phyloP scores from a whole-genome alignment of 2,888 invertebrate genomes.

The Eristalinus sepulchralis region DNA sequence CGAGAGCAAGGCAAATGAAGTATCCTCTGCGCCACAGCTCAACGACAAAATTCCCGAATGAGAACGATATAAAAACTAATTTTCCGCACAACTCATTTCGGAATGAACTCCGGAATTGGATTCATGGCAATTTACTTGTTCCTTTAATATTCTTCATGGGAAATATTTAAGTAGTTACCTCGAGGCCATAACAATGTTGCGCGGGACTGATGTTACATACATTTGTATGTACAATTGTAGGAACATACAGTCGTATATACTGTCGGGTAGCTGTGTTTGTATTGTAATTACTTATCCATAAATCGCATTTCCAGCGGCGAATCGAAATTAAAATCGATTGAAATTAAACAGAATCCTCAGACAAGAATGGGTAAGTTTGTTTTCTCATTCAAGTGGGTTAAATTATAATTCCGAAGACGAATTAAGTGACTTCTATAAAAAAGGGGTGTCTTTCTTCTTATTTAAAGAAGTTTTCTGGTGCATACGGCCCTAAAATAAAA shows the following conservation, averaged over 20 bases:
- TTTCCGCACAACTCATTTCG: conserved; percentile 57
- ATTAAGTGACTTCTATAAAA: no score
- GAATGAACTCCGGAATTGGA: conserved; percentile 46
- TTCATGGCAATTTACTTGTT: conserved; percentile 55
- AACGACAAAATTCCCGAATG: conserved; percentile 55
- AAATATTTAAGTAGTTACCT: conserved; percentile 48
- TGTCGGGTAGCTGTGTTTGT: conserved; percentile 14
- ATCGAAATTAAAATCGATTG: conserved; percentile 13
- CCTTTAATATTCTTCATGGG: conserved; percentile 55
- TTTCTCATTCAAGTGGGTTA: background rate
- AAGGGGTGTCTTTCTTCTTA: no score
- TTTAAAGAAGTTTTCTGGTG: no score
- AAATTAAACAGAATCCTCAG: conserved; percentile 5
- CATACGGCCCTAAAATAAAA: no score
- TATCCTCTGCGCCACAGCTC: conserved; percentile 7
- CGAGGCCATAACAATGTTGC: conserved; percentile 30
- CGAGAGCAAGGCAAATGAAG: conserved; percentile 19
- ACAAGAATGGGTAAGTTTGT: background rate
- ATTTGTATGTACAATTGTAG: background rate
- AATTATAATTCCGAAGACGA: no score
- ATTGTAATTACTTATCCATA: conserved; percentile 45
- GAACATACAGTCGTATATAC: background rate
- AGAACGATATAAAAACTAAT: conserved; percentile 49
- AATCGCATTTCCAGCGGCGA: conserved; percentile 10
- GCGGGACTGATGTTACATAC: conserved; percentile 1